Conservation (phyloP, 2,888 invertebrate genomes). For the Mythimna vitellina region DNA sequence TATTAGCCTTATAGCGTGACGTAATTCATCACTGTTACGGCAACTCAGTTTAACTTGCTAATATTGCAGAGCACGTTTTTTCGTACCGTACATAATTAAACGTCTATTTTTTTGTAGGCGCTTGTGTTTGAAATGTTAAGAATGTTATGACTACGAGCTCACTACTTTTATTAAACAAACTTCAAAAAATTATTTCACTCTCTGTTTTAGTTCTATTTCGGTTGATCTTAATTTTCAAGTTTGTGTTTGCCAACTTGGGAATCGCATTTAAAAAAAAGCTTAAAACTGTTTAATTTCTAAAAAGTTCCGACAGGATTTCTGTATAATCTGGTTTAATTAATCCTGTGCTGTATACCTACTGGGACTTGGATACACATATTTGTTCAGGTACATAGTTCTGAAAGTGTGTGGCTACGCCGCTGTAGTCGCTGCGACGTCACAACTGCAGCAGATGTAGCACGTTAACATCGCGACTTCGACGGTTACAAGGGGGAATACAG, state of each 20-base stretch:
- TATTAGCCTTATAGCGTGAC: constrained; percentile 57
- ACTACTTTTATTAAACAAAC: constrained; percentile 15
- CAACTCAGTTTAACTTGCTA: constrained; percentile 36
- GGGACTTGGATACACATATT: neutral
- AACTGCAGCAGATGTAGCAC: constrained; percentile 4
- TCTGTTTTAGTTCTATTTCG: constrained; percentile 14
- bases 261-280: neutral
- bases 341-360: neutral
- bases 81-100: constrained; percentile 34
- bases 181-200: neutral
- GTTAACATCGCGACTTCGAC: constrained; percentile 30
- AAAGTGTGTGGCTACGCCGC: neutral
- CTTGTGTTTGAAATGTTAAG: constrained; percentile 14
- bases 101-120: constrained; percentile 33
- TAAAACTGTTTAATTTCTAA: constrained; percentile 1
- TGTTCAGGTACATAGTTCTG: neutral
- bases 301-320: neutral
- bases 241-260: constrained; percentile 2
- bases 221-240: constrained; percentile 2
- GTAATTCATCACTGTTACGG: constrained; percentile 58
- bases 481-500: constrained; percentile 28
- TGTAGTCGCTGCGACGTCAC: neutral
- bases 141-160: constrained; percentile 5
- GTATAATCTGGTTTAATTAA: constrained; percentile 1
- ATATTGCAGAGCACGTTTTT: constrained; percentile 53